A percentile compares a stretch with the other conserved stretches of the same genome.
These are phyloP conservation scores for Eupithecia centaureata DNA, from an alignment of 2,888 invertebrate species.

Conservation along the genomic window DNA sequence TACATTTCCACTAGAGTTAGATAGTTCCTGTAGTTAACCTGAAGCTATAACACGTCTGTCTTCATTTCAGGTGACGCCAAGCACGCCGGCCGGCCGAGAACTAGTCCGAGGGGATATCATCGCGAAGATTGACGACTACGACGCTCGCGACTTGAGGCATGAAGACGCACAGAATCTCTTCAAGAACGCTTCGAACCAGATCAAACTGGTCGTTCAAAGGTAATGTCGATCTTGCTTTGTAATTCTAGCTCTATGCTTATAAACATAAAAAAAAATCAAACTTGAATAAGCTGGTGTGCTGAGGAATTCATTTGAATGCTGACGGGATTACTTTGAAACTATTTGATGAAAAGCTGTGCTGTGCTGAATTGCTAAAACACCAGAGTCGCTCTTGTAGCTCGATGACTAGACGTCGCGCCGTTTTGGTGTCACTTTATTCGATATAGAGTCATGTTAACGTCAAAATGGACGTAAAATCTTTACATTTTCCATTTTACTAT, in stretches of 20 bases:
- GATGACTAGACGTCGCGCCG: background rate
- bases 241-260: background rate
- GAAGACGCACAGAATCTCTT: conserved; percentile 96
- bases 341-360: background rate
- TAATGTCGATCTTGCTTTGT: conserved; percentile 56
- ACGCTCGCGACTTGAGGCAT: conserved; percentile 93
- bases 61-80: conserved; percentile 90
- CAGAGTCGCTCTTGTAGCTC: no score
- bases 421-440: background rate
- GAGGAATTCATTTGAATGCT: background rate
- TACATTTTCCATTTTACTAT: background rate
- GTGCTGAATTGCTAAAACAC: no score
- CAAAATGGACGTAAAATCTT: background rate
- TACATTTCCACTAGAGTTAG: no score
- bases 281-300: background rate
- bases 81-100: conserved; percentile 93
- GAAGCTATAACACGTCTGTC: background rate
- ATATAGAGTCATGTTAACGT: background rate
- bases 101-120: conserved; percentile 95
- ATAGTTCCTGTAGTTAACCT: no score
- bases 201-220: conserved; percentile 93
- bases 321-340: background rate
- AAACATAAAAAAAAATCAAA: background rate
- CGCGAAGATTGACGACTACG: conserved; percentile 94
- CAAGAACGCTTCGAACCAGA: conserved; percentile 90